Percentiles rank a stretch among this genome's conserved stretches.
Evolutionary conservation across 2,797 vertebrate species (phyloP).

Genomic region (Sphenopsis melanotis): DNA sequence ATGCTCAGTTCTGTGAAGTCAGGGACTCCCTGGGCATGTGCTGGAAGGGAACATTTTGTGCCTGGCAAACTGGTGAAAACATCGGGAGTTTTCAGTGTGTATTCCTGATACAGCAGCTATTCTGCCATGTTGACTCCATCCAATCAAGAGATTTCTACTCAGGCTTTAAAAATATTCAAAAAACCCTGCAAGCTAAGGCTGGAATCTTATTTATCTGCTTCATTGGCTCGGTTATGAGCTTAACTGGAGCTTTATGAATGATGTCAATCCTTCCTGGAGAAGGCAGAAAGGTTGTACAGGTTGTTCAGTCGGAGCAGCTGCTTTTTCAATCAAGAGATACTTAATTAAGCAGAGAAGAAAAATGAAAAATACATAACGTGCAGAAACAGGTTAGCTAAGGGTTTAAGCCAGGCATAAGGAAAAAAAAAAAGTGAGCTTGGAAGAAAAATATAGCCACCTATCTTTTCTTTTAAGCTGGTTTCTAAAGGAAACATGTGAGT

Average conservation of each 20-base stretch:
- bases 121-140: not conserved
- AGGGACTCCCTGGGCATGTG: too few species aligned
- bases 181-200: not conserved
- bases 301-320: conserved; percentile 6
- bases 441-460: not conserved
- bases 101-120: not conserved
- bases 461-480: not conserved
- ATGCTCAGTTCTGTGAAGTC: not conserved
- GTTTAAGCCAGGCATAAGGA: not conserved
- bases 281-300: not conserved
- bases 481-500: not conserved
- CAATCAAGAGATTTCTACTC: not conserved
- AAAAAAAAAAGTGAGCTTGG: not conserved
- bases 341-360: conserved; percentile 16
- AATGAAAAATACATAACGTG: not conserved
- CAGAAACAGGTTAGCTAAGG: not conserved
- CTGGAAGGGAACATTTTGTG: not conserved
- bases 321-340: conserved; percentile 22
- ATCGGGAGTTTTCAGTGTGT: not conserved
- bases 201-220: not conserved
- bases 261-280: not conserved
- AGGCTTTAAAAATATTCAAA: not conserved
- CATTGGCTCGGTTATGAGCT: not conserved
- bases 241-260: not conserved
- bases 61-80: not conserved